Evolutionary conservation across 1,140 invertebrate species (phyloP).

Genomic region (Ceratoteleas bidentatus): DNA sequence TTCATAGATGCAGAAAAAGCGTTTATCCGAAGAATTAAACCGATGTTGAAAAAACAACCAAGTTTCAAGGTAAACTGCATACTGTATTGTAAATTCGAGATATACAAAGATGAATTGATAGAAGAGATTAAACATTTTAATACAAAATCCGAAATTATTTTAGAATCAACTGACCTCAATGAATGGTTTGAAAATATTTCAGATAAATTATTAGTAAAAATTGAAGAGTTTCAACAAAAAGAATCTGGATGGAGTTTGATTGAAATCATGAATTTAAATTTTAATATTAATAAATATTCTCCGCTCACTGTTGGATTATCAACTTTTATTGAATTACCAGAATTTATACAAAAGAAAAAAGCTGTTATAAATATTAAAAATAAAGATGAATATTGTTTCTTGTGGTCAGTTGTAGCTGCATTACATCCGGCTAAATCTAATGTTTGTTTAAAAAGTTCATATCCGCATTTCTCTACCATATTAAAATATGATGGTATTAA

Average conservation of each 20-base stretch:
- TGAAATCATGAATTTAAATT: background rate
- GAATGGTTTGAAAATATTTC: slow-evolving; percentile 3
- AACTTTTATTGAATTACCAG: background rate
- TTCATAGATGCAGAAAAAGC: no score
- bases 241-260: slow-evolving; percentile 2
- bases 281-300: background rate
- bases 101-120: background rate
- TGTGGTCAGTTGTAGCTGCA: background rate
- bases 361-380: slow-evolving; percentile 1
- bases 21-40: no score
- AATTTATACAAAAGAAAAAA: slow-evolving; percentile 7
- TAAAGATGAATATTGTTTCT: background rate
- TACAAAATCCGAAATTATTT: slow-evolving; percentile 5
- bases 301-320: background rate
- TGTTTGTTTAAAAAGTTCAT: background rate
- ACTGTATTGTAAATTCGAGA: slow-evolving; percentile 1
- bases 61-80: no score
- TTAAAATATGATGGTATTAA: background rate
- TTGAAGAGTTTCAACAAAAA: slow-evolving; percentile 1
- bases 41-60: no score
- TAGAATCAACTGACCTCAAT: background rate
- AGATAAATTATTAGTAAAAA: background rate
- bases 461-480: background rate
- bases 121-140: slow-evolving; percentile 3
- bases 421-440: background rate